Percentiles rank a stretch among this genome's conserved stretches.
Evolutionary conservation across 2,797 vertebrate genomes (phyloP).

Genomic region (Hemitrygon akajei): DNA sequence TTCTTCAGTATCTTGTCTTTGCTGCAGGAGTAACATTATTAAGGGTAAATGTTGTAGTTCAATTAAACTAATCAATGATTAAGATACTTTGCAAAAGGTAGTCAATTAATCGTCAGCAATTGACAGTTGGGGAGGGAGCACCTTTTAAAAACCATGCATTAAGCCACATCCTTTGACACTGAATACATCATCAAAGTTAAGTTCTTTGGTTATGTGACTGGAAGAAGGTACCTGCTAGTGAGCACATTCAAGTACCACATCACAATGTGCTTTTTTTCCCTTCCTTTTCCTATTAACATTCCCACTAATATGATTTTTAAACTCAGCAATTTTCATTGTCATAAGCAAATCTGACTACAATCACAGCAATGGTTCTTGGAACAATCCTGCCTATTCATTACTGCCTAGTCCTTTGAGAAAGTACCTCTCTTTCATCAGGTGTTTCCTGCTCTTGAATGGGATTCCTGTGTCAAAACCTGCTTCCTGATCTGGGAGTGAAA

Average conservation of each 20-base stretch:
- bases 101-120: not conserved
- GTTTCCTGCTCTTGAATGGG: constrained; percentile 28
- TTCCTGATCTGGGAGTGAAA: constrained; percentile 32
- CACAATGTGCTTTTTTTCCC: not conserved
- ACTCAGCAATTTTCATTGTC: constrained; percentile 18
- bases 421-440: constrained; percentile 26
- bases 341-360: not conserved
- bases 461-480: constrained; percentile 31
- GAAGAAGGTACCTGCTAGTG: not conserved
- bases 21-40: not conserved
- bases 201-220: not conserved
- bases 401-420: constrained; percentile 31
- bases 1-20: not conserved
- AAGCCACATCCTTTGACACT: not conserved
- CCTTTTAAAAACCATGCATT: not conserved
- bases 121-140: not conserved
- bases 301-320: constrained; percentile 22
- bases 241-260: constrained; percentile 1
- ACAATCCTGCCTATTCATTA: constrained; percentile 22
- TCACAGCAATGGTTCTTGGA: not conserved
- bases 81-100: not conserved
- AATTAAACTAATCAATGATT: not conserved
- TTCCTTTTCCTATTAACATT: not conserved
- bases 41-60: not conserved
- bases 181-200: not conserved